Conservation (phyloP, 2,113 vertebrate species). For the Pteropus alecto region DNA sequence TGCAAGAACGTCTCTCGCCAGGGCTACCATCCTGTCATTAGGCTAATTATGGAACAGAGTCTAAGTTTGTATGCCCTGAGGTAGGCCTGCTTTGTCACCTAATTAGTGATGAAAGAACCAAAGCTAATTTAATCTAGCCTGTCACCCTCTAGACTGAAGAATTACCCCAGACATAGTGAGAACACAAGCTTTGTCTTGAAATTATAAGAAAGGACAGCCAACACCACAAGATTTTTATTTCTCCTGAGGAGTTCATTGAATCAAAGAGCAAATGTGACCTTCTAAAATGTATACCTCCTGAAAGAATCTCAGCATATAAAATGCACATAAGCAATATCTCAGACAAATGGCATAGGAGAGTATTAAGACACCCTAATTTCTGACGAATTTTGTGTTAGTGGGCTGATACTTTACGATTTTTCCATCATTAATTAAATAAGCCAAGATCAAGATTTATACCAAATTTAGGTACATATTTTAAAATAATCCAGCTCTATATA, state of each 20-base stretch:
- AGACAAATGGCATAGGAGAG: background rate
- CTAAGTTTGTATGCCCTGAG: background rate
- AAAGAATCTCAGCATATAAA: background rate
- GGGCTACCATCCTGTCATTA: background rate
- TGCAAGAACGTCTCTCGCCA: background rate
- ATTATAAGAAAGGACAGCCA: constrained; percentile 32
- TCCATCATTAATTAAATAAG: background rate
- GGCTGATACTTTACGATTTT: background rate
- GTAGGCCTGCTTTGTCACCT: constrained; percentile 52
- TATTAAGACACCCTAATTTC: background rate
- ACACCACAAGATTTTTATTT: background rate
- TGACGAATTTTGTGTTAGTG: background rate
- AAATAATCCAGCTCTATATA: background rate
- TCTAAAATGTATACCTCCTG: background rate
- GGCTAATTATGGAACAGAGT: constrained; percentile 35
- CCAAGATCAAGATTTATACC: background rate
- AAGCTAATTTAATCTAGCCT: constrained; percentile 63
- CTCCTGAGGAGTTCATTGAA: background rate
- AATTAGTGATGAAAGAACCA: constrained; percentile 65
- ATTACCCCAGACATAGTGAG: background rate
- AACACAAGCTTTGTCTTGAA: constrained; percentile 23
- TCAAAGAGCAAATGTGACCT: constrained; percentile 13
- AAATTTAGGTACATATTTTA: background rate
- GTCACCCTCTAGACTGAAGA: constrained; percentile 61
- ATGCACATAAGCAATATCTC: background rate